Evolutionary conservation across 2,888 invertebrate genomes (phyloP).

Genomic region (Oscheius sp.): DNA sequence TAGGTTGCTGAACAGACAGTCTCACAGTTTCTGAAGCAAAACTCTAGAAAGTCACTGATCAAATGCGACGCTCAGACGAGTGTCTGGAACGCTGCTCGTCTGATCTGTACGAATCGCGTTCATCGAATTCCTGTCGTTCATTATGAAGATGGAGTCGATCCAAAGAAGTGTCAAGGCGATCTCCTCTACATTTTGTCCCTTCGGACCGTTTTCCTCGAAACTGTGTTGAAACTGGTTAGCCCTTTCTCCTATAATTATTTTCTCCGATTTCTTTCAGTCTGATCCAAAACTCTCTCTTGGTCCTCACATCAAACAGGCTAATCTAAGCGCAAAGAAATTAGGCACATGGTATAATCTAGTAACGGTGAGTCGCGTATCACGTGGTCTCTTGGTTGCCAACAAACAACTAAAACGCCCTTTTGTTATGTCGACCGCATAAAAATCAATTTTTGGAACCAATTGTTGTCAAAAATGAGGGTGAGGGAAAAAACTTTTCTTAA

Average conservation of each 20-base stretch:
- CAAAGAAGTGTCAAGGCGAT: conserved; percentile 38
- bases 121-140: conserved; percentile 63
- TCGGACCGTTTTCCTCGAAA: conserved; percentile 58
- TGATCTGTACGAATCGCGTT: conserved; percentile 63
- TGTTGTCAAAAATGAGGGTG: not conserved
- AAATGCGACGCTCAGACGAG: conserved; percentile 37
- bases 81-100: conserved; percentile 66
- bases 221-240: conserved; percentile 60
- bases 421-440: conserved; percentile 18
- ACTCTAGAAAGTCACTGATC: conserved; percentile 29
- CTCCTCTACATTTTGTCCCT: conserved; percentile 60
- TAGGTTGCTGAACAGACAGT: conserved; percentile 42
- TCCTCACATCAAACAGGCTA: conserved; percentile 58
- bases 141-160: conserved; percentile 37
- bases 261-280: conserved; percentile 38
- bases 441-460: conserved; percentile 1
- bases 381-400: conserved; percentile 2
- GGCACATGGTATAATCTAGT: conserved; percentile 63
- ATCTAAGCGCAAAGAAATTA: conserved; percentile 55
- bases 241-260: not conserved
- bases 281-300: conserved; percentile 59
- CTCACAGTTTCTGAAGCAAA: conserved; percentile 32
- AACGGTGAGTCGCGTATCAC: conserved; percentile 43
- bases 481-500: not conserved
- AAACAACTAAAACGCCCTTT: conserved; percentile 3